Base-by-base conservation (phyloP, 1,140 invertebrate genomes). In the Plodia interpunctella region DNA sequence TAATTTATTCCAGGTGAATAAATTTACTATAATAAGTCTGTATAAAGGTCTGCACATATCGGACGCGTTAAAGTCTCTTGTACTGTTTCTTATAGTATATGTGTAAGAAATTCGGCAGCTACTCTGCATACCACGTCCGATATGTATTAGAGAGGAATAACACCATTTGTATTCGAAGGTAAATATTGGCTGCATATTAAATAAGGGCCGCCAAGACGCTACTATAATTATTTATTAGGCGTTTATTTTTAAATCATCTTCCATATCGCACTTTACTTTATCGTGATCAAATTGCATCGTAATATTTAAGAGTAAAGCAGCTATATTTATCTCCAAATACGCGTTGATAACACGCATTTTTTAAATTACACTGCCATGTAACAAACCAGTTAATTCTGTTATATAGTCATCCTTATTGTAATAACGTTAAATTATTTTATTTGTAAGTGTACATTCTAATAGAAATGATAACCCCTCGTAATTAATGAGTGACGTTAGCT, bases 361-460 rank as follows among this genome's bases (percentile, higher is more conserved):
- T 15, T 44, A 10, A 49, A 65, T 68, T 62, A 74, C 74, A 76
- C 74, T 76, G 74, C 74, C 74, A 76, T 73, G 59, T 66, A 60
- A 64, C 18, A 62, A 65, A 44, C 17, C 56, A 59, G 18, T 57
- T 50, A 53, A 9, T 53, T 57, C 51, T 50, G 56, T 57, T 49
- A 17, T 57, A 50, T 38, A 58, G 38, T 58, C 57, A 59, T 51
- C 51, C 13, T 53, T 25, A 25, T 53, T 53, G 21, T 25, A 58
- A n/a, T 20, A 50, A 25, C 52, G 32, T 57, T 72, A 60, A 67
- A 63, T 68, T 71, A 65, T 70, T 71, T 59, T 74, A 74, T 66
- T 70, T 65, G 60, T 78, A 76, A 76, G 69, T 78, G 69, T 76
- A 76, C 63, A 70, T 66, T 71, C 70, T 68, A 72, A 70, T 77